Percentiles rank a stretch among this genome's conserved stretches.
These are phyloP conservation scores for Otus scops DNA, from an alignment of 2,797 vertebrate species.

Conservation along the genomic window DNA sequence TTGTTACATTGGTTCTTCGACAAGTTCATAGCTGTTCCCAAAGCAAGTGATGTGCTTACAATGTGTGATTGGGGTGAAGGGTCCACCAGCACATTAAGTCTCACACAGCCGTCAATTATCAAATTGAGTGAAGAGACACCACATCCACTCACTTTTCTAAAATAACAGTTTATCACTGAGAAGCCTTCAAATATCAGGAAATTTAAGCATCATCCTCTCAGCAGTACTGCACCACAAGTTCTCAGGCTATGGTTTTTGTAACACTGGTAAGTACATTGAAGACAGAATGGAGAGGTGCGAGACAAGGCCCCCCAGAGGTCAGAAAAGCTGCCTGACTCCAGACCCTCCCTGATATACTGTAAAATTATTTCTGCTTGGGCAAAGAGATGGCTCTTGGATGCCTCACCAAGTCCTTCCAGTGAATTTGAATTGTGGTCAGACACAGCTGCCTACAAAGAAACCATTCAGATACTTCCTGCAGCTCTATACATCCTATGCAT, in stretches of 20 bases:
- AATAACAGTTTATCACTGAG: rapidly evolving
- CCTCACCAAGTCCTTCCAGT: neutral
- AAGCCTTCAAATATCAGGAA: neutral
- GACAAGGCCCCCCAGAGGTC: neutral
- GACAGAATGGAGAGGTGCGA: neutral
- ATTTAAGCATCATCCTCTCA: neutral
- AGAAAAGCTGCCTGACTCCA: neutral
- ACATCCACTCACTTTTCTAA: neutral
- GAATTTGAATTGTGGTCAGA: neutral
- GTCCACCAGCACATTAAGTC: neutral
- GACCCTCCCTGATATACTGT: neutral
- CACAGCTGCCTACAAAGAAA: neutral
- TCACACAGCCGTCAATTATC: neutral
- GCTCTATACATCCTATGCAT: neutral
- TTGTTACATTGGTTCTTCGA: neutral
- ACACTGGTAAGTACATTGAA: rapidly evolving
- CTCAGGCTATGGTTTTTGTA: neutral
- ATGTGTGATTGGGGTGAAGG: neutral
- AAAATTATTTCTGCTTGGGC: neutral
- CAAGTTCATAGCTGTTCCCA: neutral
- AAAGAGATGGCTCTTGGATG: neutral
- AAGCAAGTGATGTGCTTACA: neutral
- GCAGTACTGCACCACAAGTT: neutral
- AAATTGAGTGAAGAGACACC: neutral
- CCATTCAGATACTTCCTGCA: neutral